Percentiles rank a stretch among this genome's conserved stretches.
phyloP scores from a whole-genome alignment of 2,888 invertebrate genomes.

The Cordilura impudica region DNA sequence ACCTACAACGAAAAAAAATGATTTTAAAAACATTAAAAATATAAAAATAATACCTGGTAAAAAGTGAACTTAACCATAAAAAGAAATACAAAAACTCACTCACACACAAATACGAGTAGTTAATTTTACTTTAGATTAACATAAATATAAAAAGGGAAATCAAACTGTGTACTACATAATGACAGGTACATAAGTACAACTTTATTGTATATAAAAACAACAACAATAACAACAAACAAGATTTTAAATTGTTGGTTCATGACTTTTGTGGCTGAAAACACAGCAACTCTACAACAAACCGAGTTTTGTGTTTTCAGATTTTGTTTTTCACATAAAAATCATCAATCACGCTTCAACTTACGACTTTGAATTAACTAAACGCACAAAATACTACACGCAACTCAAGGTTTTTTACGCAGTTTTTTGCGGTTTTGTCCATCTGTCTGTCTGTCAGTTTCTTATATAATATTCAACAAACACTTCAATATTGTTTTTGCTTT shows the following conservation, averaged over 20 bases:
- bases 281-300: neutral
- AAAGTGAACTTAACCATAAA: no score
- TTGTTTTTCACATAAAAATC: neutral
- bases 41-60: no score
- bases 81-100: no score
- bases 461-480: neutral
- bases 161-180: neutral
- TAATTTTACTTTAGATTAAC: no score
- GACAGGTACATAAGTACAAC: neutral
- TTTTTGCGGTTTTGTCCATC: slow-evolving; percentile 2
- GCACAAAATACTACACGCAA: slow-evolving; percentile 34
- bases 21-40: no score
- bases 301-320: neutral
- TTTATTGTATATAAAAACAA: neutral
- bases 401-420: slow-evolving; percentile 55
- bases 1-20: no score
- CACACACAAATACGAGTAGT: no score
- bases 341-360: neutral
- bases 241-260: no score
- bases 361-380: neutral
- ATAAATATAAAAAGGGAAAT: slow-evolving; percentile 1
- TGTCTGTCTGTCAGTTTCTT: neutral
- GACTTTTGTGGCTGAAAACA: neutral
- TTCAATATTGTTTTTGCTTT: neutral
- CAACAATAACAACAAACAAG: neutral